These are phyloP conservation scores for Rynchops niger DNA, from an alignment of 2,113 vertebrate genomes.

Conservation along the genomic window DNA sequence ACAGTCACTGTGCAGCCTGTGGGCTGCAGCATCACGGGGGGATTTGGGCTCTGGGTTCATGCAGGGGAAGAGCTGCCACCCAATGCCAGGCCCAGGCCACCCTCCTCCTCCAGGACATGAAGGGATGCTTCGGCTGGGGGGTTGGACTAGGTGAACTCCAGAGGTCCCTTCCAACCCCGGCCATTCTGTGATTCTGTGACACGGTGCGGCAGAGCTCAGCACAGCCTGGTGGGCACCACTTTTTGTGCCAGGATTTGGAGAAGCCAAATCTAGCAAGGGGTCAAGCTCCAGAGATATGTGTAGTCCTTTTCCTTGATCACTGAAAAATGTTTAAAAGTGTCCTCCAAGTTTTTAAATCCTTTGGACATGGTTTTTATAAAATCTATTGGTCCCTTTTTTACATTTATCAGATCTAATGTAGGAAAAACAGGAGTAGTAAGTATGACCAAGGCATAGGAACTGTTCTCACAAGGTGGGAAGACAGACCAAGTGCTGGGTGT, in stretches of 20 bases:
- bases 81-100: background rate
- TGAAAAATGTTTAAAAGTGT: background rate
- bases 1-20: background rate
- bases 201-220: rapidly evolving
- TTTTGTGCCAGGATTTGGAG: background rate
- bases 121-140: background rate
- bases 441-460: background rate
- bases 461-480: background rate
- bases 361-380: background rate
- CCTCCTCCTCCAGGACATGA: background rate
- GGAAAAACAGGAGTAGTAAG: background rate
- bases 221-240: rapidly evolving
- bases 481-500: background rate
- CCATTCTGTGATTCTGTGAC: background rate
- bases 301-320: background rate
- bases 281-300: background rate
- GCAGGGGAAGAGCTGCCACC: background rate
- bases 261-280: background rate
- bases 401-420: background rate
- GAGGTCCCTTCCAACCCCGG: no score
- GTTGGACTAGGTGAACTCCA: no score
- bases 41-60: background rate
- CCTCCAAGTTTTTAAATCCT: background rate
- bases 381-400: background rate
- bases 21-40: background rate